These are phyloP conservation scores for Montipora sp. DNA, from an alignment of 64 coral and sea anemone genomes.

Conservation along the genomic window DNA sequence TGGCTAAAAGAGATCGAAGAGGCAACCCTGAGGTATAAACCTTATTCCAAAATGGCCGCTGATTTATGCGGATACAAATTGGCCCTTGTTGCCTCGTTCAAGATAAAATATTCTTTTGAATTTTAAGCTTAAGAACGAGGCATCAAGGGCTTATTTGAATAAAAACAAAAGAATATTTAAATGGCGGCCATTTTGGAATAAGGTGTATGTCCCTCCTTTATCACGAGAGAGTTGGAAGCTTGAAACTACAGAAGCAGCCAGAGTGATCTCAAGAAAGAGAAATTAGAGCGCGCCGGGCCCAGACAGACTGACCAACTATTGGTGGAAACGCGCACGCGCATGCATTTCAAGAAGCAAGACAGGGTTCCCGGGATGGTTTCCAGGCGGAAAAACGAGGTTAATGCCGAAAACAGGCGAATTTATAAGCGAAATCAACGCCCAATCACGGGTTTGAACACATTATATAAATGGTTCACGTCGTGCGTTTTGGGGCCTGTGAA, in stretches of 20 bases:
- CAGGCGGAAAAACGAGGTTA: constrained; percentile 20
- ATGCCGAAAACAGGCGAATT: neutral
- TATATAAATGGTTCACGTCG: constrained; percentile 70
- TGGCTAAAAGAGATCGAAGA: neutral
- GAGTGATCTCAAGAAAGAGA: neutral
- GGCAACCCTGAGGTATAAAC: neutral
- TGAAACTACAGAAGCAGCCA: neutral
- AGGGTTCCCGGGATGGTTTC: constrained; percentile 12
- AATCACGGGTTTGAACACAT: constrained; percentile 76
- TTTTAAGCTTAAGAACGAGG: too few species aligned
- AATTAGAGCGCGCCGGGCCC: constrained; percentile 6
- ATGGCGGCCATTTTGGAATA: too few species aligned
- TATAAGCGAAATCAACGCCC: constrained; percentile 60
- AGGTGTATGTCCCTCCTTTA: neutral
- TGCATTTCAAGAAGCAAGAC: constrained; percentile 7
- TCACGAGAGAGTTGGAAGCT: neutral
- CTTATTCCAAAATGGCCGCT: too few species aligned
- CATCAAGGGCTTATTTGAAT: too few species aligned
- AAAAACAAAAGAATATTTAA: too few species aligned
- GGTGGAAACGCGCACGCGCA: constrained; percentile 7
- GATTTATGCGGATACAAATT: too few species aligned
- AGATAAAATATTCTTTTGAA: too few species aligned
- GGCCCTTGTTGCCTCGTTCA: too few species aligned
- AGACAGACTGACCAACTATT: constrained; percentile 10
- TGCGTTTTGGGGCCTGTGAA: constrained; percentile 56